Evolutionary conservation across 2,888 invertebrate genomes (phyloP).

Genomic region (Leucophora obtusa): DNA sequence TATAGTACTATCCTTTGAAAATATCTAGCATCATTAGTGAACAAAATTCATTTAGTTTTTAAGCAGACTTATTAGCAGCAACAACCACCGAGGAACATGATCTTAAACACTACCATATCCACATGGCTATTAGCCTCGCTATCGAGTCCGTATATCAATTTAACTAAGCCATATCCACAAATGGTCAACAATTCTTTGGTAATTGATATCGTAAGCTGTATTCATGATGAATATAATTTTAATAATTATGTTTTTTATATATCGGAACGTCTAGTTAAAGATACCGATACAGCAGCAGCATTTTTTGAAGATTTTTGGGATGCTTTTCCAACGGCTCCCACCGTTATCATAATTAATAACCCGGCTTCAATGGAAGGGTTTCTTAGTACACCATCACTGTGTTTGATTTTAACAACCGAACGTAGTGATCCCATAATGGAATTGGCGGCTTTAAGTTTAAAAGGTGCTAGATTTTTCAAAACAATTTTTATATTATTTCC

Average conservation of each 20-base stretch:
- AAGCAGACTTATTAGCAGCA: background rate
- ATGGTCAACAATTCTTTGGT: conserved; percentile 66
- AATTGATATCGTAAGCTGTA: conserved; percentile 65
- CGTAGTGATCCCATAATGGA: conserved; percentile 71
- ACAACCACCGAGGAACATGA: conserved; percentile 25
- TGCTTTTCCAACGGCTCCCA: conserved; percentile 67
- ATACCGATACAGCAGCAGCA: conserved; percentile 40
- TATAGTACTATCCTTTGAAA: background rate
- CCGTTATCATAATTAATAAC: conserved; percentile 61
- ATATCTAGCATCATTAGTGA: background rate
- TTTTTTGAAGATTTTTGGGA: conserved; percentile 68
- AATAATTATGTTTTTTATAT: conserved; percentile 72
- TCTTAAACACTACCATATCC: conserved; percentile 47
- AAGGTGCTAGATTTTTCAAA: conserved; percentile 68
- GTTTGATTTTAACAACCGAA: conserved; percentile 70
- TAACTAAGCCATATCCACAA: conserved; percentile 45
- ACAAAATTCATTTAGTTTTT: background rate
- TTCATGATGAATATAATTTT: conserved; percentile 67
- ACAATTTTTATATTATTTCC: conserved; percentile 72
- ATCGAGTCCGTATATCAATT: background rate
- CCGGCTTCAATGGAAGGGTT: conserved; percentile 64
- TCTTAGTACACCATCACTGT: conserved; percentile 70
- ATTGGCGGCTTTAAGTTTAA: conserved; percentile 67
- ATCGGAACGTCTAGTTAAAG: conserved; percentile 68
- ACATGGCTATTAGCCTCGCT: conserved; percentile 27